These are phyloP conservation scores for Coenonympha arcania DNA, from an alignment of 2,888 invertebrate species.

Conservation along the genomic window DNA sequence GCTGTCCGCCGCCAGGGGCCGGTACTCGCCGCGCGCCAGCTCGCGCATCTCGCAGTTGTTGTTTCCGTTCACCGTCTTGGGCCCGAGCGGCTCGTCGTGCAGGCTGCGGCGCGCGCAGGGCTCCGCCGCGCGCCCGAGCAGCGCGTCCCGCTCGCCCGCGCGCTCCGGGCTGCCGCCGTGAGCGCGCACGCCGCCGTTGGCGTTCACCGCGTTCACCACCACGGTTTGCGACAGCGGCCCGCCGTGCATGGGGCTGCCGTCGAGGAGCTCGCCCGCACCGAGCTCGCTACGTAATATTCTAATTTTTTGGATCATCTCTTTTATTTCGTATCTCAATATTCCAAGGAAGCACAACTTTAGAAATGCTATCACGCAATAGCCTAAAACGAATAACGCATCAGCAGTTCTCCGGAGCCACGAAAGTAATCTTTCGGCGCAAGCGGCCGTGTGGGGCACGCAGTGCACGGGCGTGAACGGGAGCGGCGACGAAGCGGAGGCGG, in stretches of 20 bases:
- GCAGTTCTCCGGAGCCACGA: conserved; percentile 85
- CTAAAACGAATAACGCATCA: conserved; percentile 85
- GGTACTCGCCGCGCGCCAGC: conserved; percentile 73
- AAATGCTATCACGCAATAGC: conserved; percentile 91
- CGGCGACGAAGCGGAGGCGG: conserved; percentile 51
- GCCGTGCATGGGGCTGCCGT: conserved; percentile 64
- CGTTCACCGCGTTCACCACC: conserved; percentile 70
- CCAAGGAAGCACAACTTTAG: conserved; percentile 91
- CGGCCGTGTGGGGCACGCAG: conserved; percentile 69
- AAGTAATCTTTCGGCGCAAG: conserved; percentile 82
- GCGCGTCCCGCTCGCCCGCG: conserved; percentile 75
- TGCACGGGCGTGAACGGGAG: conserved; percentile 57
- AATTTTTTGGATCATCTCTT: conserved; percentile 94
- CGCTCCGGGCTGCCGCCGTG: conserved; percentile 70
- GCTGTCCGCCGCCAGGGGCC: conserved; percentile 68
- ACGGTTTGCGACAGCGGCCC: conserved; percentile 66
- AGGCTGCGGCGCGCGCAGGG: conserved; percentile 56
- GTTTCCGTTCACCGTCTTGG: conserved; percentile 80
- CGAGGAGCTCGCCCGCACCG: conserved; percentile 68
- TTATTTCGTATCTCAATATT: conserved; percentile 88
- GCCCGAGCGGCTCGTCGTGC: conserved; percentile 70
- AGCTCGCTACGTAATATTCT: conserved; percentile 82
- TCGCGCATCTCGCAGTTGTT: conserved; percentile 87
- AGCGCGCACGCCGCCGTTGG: conserved; percentile 75
- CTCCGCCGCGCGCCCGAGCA: conserved; percentile 68